Evolutionary conservation across 2,113 vertebrate genomes (phyloP).

Genomic region (Octodon degus): DNA sequence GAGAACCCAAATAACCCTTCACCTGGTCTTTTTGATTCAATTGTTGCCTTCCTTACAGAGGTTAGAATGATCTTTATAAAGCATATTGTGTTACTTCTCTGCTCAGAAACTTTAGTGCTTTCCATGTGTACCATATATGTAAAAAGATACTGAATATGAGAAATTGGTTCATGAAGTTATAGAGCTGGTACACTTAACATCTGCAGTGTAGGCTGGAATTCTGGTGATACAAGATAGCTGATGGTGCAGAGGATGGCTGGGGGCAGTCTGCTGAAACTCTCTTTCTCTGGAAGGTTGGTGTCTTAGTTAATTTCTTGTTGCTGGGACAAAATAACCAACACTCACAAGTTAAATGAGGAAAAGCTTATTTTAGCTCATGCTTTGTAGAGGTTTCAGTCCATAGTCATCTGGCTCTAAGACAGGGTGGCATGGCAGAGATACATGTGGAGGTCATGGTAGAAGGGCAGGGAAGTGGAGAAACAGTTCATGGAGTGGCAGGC

Average conservation of each 20-base stretch:
- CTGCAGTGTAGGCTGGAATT: neutral
- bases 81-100: neutral
- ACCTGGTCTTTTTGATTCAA: neutral
- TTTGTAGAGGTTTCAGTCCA: neutral
- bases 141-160: neutral
- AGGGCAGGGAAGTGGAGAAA: neutral
- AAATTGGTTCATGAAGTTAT: neutral
- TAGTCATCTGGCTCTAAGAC: neutral
- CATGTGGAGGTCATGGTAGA: neutral
- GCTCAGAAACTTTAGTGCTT: neutral
- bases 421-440: neutral
- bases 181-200: neutral
- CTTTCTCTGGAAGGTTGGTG: neutral
- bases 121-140: neutral
- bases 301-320: neutral
- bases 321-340: neutral
- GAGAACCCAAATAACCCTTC: neutral
- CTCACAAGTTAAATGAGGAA: neutral
- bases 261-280: neutral
- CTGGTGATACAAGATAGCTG: neutral
- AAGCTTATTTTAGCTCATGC: neutral
- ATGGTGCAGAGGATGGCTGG: no score
- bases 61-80: neutral
- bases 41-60: neutral
- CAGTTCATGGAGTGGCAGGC: neutral